These are phyloP conservation scores for Cosmia trapezina DNA, from an alignment of 2,888 invertebrate species.

Conservation along the genomic window DNA sequence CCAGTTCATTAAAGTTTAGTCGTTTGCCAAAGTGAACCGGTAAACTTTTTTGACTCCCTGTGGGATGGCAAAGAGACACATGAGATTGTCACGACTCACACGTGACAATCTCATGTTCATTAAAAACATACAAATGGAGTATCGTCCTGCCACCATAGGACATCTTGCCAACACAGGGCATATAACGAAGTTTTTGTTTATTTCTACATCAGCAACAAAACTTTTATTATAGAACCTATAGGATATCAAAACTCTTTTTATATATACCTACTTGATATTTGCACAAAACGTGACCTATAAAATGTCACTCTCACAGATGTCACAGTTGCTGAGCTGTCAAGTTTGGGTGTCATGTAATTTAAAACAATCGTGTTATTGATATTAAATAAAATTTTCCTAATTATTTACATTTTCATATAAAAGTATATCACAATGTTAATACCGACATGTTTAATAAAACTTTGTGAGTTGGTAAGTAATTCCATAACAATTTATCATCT, in stretches of 20 bases:
- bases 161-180: no score
- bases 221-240: conserved; percentile 10
- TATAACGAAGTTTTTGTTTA: neutral
- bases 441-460: conserved; percentile 87
- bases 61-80: neutral
- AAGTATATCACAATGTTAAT: conserved; percentile 80
- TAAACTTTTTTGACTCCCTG: neutral
- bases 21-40: neutral
- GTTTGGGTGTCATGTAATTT: conserved; percentile 71
- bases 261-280: no score
- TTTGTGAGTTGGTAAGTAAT: conserved; percentile 83
- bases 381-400: conserved; percentile 63
- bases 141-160: neutral
- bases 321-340: conserved; percentile 62
- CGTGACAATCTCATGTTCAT: neutral
- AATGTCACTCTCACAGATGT: conserved; percentile 24
- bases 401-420: conserved; percentile 63
- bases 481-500: neutral
- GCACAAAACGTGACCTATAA: neutral
- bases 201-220: neutral
- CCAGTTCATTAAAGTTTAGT: neutral
- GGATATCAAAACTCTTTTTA: no score
- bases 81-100: no score
- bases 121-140: neutral
- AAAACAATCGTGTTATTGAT: conserved; percentile 58